Evolutionary conservation across 2,888 invertebrate species (phyloP), one percentile per base, ranked within the genome.

Genomic region (Caenorhabditis sp.): DNA sequence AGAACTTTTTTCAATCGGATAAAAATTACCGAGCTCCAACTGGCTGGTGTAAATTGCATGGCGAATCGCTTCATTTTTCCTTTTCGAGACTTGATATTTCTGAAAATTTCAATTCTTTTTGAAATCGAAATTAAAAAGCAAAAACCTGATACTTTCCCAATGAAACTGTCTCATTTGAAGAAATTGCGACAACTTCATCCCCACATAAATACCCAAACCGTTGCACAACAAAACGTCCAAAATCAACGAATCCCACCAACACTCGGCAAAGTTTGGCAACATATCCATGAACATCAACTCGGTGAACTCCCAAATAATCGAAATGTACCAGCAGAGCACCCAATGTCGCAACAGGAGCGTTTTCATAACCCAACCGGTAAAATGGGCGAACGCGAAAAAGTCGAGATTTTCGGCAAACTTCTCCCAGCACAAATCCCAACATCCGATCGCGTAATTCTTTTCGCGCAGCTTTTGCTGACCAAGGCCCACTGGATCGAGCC

Each of bases 181-280:
- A 77, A 92, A 92, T 88, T 93, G 92, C 88, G 97, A 97, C 79
- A 97, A 92, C 88, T 93, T 93, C 88, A 99, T 91, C 57, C 99
- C 99, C 85, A 95, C 92, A 93, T 93, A 95, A 86, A 97, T 97
- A 19, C 97, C 97, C 21, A 97, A 90, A 5, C 97, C 99, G 89
- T 99, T 99, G 89, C 97, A 99, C 36, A 99, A 88, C 19, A 99
- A 88, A 19, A 99, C 95, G 90, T 99, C 99, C 79, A 99, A 90
- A 76, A 97, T 92, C 53, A 96, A 89, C 1, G 97, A 95, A 90
- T 99, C 99, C 99, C 99, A 99, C 99, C 99, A 99, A 89, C 99
- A 99, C 89, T 86, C 86, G 65, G 83, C 80, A 64, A 86, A 86
- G 64, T 86, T 86, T 27, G 86, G 86, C 27, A 86, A 76, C 21